A percentile compares a stretch with the other conserved stretches of the same genome.
Conservation (phyloP, 2,888 invertebrate species). For the Lepidochrysops patricia region DNA sequence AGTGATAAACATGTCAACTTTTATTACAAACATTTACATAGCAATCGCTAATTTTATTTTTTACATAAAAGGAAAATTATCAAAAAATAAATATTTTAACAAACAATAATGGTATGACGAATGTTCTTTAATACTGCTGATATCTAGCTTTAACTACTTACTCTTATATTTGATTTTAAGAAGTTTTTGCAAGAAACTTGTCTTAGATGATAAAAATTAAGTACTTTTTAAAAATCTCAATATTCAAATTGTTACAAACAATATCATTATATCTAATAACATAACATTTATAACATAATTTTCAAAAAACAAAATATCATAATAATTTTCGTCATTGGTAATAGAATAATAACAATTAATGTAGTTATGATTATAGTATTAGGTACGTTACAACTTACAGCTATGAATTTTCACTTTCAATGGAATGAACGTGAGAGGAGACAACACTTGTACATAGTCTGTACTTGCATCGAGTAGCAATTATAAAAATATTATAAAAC, state of each 20-base stretch:
- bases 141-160: not conserved
- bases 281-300: too few species aligned
- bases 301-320: too few species aligned
- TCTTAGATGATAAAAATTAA: not conserved
- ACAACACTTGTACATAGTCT: too few species aligned
- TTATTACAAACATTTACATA: conserved; percentile 10
- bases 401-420: too few species aligned
- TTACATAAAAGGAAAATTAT: not conserved
- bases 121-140: not conserved
- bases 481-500: not conserved
- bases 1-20: conserved; percentile 1
- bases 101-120: not conserved
- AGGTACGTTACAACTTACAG: too few species aligned
- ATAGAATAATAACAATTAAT: too few species aligned
- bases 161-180: not conserved
- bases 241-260: too few species aligned
- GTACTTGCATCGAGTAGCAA: too few species aligned
- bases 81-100: conserved; percentile 4
- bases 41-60: not conserved
- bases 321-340: too few species aligned
- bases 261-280: too few species aligned
- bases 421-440: too few species aligned
- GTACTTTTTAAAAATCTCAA: not conserved
- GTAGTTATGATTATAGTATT: too few species aligned
- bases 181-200: not conserved